These are phyloP conservation scores for Andricus grossulariae DNA, from an alignment of 1,140 invertebrate species.

Conservation along the genomic window DNA sequence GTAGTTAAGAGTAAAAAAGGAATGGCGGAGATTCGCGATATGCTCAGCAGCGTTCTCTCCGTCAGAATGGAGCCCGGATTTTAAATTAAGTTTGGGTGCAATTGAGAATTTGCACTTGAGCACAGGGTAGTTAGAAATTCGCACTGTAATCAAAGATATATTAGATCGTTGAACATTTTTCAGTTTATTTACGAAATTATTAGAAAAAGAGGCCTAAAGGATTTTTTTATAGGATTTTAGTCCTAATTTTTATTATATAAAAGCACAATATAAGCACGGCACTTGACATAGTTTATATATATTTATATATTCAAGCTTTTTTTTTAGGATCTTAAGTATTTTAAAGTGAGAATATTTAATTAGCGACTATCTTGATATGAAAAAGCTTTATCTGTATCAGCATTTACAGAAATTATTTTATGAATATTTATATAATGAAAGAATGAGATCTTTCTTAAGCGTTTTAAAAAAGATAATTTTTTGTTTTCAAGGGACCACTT, in stretches of 20 bases:
- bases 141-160: slow-evolving; percentile 28
- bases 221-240: background rate
- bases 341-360: slow-evolving; percentile 10
- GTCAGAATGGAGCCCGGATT: slow-evolving; percentile 70
- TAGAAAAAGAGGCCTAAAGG: slow-evolving; percentile 37
- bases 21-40: slow-evolving; percentile 62
- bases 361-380: background rate
- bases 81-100: slow-evolving; percentile 39
- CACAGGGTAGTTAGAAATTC: slow-evolving; percentile 16
- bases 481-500: no score
- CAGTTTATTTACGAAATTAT: slow-evolving; percentile 37
- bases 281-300: slow-evolving; percentile 4
- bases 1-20: slow-evolving; percentile 61
- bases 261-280: slow-evolving; percentile 11
- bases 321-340: background rate
- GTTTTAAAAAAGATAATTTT: no score
- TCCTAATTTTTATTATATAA: background rate
- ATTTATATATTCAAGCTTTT: background rate
- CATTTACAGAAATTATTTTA: slow-evolving; percentile 25
- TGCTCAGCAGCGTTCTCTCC: slow-evolving; percentile 63
- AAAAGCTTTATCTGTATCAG: background rate
- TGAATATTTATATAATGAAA: no score
- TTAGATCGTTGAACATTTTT: slow-evolving; percentile 35
- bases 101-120: background rate
- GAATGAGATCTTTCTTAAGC: no score